Base-by-base conservation (phyloP, 2,888 invertebrate genomes). In the Marronus borbonicus region DNA sequence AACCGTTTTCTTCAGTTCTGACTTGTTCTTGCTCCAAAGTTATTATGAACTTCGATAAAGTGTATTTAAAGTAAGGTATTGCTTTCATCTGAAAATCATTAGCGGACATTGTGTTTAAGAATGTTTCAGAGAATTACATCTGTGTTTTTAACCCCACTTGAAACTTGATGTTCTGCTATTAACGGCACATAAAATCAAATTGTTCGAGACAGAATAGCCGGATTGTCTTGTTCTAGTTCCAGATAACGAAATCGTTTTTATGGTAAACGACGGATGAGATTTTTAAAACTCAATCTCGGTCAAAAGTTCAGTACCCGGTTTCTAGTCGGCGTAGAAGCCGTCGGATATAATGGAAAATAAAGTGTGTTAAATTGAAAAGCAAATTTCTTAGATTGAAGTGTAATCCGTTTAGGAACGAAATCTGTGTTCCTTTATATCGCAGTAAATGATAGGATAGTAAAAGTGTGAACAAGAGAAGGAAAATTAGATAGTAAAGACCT, bases 351-450 rank as follows among this genome's bases (percentile, higher is more conserved):
- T 66, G 66, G 66, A 66, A 68, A 68, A 50, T 68, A 68, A 68
- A 68, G 24, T 68, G 68, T 50, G 50, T 28, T 68, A 68, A 68
- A 50, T 68, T 50, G 68, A 39, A 68, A 68, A 68, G 68, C 68
- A 68, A 68, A 68, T 68, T 68, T 68, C 68, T 68, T 68, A 68
- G 68, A 68, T 68, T 68, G 68, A 68, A 68, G 5, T 68, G 68
- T 68, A 68, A 68, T 50, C 68, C 50, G 28, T 50, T 68, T 68
- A 68, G 50, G 50, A 14, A 50, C 49, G 39, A 52, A 68, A 68
- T 28, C 68, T 50, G 50, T 24, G n/a, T 14, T 14, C 20, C 20
- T 68, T 20, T 68, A 28, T 68, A 28, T 68, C 17, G 50, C 28
- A 14, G 68, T 49, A 68, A 49, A 68, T 7, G 49, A 12, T 49